A percentile compares a stretch with the other conserved stretches of the same genome.
phyloP scores from a whole-genome alignment of 2,797 vertebrate genomes.

The Pampus argenteus region DNA sequence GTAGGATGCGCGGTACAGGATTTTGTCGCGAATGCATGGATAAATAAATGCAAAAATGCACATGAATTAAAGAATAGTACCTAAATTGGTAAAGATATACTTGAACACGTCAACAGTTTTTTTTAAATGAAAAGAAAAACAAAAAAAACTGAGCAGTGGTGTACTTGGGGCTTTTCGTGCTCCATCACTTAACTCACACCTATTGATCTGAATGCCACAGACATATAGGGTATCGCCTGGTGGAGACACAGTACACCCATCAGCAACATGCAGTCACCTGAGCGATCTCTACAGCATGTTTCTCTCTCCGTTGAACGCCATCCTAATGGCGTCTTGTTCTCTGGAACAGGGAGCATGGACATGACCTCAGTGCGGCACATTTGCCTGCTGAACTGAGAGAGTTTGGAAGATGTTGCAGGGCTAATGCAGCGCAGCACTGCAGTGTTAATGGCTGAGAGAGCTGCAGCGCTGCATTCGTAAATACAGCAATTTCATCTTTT shows the following conservation, averaged over 20 bases:
- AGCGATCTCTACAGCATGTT: slow-evolving; percentile 22
- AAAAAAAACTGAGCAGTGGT: slow-evolving; percentile 4
- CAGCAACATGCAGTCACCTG: slow-evolving; percentile 33
- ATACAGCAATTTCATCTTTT: slow-evolving; percentile 44
- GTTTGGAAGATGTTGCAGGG: slow-evolving; percentile 44
- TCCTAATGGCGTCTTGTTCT: slow-evolving; percentile 27
- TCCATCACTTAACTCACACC: slow-evolving; percentile 36
- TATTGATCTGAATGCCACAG: slow-evolving; percentile 68
- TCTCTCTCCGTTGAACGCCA: slow-evolving; percentile 14
- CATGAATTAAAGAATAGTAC: slow-evolving; percentile 20
- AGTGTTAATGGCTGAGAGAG: slow-evolving; percentile 53
- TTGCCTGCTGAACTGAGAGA: slow-evolving; percentile 44
- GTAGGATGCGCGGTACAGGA: slow-evolving; percentile 2
- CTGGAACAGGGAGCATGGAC: slow-evolving; percentile 33
- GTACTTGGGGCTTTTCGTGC: slow-evolving; percentile 19
- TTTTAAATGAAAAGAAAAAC: neutral
- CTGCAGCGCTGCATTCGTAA: slow-evolving; percentile 44
- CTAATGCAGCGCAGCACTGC: slow-evolving; percentile 44
- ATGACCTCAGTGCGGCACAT: slow-evolving; percentile 36
- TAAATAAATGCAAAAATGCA: slow-evolving; percentile 21
- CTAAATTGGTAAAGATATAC: slow-evolving; percentile 6
- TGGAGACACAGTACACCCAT: slow-evolving; percentile 57
- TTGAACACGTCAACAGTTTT: neutral
- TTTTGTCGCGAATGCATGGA: slow-evolving; percentile 29
- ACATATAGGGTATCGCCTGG: slow-evolving; percentile 63